phyloP scores from a whole-genome alignment of 2,888 invertebrate species.

The Stictocephala bisonia region DNA sequence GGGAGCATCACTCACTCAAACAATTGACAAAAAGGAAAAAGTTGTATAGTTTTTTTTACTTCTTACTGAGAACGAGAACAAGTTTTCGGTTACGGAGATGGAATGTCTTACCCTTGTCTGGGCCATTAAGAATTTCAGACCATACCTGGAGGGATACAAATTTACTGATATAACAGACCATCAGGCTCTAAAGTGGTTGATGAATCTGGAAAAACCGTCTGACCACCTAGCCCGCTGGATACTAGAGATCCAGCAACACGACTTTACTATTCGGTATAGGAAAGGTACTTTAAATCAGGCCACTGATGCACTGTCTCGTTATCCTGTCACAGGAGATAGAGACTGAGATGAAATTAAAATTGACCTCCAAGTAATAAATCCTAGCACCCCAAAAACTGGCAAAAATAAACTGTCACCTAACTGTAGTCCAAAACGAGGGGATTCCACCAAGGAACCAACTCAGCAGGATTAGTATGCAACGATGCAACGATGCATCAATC shows the following conservation, averaged over 20 bases:
- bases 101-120: neutral
- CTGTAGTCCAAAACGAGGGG: too few relatives aligned
- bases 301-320: neutral
- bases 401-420: too few relatives aligned
- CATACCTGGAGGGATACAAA: too few relatives aligned
- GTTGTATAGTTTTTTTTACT: too few relatives aligned
- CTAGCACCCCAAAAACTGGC: too few relatives aligned
- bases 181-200: constrained; percentile 1
- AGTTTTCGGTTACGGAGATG: neutral
- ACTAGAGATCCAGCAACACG: neutral
- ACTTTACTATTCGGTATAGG: neutral
- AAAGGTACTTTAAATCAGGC: neutral
- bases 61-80: neutral
- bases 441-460: too few relatives aligned
- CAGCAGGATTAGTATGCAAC: too few relatives aligned
- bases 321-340: neutral
- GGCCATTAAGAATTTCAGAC: neutral
- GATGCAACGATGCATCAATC: too few relatives aligned
- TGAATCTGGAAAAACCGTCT: neutral
- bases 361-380: too few relatives aligned
- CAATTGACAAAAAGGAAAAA: too few relatives aligned
- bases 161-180: neutral
- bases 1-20: too few relatives aligned
- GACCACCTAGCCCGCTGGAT: neutral
- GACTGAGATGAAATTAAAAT: too few relatives aligned